phyloP scores from a whole-genome alignment of 2,797 vertebrate genomes.

The Apogon talboti region DNA sequence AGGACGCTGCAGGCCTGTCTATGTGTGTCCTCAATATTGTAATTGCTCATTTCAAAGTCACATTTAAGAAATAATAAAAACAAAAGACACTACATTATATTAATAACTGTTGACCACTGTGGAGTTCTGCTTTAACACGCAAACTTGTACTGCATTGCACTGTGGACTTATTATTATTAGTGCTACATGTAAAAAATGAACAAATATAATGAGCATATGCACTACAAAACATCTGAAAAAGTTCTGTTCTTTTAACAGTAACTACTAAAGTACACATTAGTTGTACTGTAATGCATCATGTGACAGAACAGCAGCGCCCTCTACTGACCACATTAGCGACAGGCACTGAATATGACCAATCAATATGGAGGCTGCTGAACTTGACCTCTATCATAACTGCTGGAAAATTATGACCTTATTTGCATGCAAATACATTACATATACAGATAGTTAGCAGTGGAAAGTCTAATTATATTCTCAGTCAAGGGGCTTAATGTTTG shows the following conservation, averaged over 20 bases:
- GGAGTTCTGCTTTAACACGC: neutral
- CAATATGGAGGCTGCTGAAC: neutral
- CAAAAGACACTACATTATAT: neutral
- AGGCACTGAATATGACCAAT: neutral
- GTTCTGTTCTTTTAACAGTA: neutral
- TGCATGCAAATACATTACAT: too few species aligned
- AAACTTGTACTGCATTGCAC: neutral
- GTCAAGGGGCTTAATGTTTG: too few species aligned
- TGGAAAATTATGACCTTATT: neutral
- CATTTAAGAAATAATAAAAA: constrained; percentile 11
- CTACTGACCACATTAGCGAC: constrained; percentile 25
- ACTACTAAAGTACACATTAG: neutral
- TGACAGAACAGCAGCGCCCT: constrained; percentile 10
- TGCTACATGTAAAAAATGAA: neutral
- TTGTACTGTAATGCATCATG: neutral
- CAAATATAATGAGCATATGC: neutral
- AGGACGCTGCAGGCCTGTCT: constrained; percentile 1
- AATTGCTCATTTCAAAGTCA: constrained; percentile 19
- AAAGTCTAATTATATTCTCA: neutral
- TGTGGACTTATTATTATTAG: neutral
- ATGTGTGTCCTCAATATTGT: constrained; percentile 5
- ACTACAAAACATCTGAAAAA: neutral
- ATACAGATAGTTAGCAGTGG: neutral
- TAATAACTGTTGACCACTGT: neutral
- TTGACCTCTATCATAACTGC: neutral